Evolutionary conservation across 1,140 invertebrate species (phyloP), one percentile per base, ranked within the genome.

Genomic region (Planococcus citri): DNA sequence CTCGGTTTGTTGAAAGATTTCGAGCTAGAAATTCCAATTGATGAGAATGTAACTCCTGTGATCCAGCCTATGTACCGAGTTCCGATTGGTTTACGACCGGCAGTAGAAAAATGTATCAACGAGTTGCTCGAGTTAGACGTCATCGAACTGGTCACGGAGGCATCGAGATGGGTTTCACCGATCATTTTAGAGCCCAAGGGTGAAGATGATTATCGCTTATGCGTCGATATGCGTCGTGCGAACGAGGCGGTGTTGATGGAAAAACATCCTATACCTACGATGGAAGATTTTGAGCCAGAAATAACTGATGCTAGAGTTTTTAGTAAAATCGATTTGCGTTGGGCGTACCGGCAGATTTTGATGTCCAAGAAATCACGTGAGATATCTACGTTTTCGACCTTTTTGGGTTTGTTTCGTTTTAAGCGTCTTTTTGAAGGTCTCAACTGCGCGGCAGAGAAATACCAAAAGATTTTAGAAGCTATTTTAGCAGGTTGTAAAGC

Each of bases 141-240:
- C 14, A 67, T 67, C 24, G 61, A 67, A 67, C 21, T 3, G 24
- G 61, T 67, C 2, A 6, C 17, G 2, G 61, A 24, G 12, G 22
- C 61, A 21, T 25, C 61, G 4, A 17, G 22, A 8, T 67, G 61
- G 61, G 21, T 67, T 2, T 67, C 61, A 2, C 61, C 20, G 2
- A 67, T 67, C n/a, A n/a, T 67, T 6, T 22, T 17, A 8, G 27
- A 17, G 17, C 21, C 24, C 1, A 67, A 27, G 24, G 21, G 22
- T 6, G 24, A 22, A 14, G 27, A 67, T 67, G 24, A 24, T 3
- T 20, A 20, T 58, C 61, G 9, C 4, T 21, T 67, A 21, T 67
- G 61, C 24, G 27, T 67, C 61, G 61, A 67, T 24, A 67, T 67
- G 61, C 2, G 61, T 2, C 61, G 27, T 25, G 61, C 61, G 9